Evolutionary conservation across 1,140 invertebrate genomes (phyloP).

Genomic region (Ceratina calcarata): DNA sequence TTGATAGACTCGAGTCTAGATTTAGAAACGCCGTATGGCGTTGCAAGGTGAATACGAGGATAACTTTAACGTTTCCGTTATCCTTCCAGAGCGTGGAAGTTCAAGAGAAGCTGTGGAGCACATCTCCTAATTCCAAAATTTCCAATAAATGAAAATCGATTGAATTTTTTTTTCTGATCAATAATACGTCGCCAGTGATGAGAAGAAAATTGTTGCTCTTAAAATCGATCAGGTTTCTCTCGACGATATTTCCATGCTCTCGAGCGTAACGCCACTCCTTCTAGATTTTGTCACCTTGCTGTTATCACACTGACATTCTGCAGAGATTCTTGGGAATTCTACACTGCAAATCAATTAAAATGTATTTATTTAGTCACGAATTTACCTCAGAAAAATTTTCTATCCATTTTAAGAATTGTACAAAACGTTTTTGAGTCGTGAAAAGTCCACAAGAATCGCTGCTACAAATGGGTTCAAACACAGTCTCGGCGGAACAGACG

Average conservation of each 20-base stretch:
- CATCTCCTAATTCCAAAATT: too few species aligned
- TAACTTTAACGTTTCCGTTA: neutral
- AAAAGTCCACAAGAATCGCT: neutral
- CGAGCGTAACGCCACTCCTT: neutral
- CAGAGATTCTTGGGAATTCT: slow-evolving; percentile 11
- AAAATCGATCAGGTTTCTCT: too few species aligned
- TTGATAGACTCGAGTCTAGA: slow-evolving; percentile 19
- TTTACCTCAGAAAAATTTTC: too few species aligned
- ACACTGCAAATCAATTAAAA: neutral
- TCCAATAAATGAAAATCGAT: too few species aligned
- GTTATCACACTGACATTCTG: neutral
- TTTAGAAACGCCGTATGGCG: slow-evolving; percentile 14
- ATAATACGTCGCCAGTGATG: too few species aligned
- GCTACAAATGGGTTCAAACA: neutral
- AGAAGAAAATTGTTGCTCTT: too few species aligned
- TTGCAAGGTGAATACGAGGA: neutral
- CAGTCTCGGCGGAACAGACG: neutral
- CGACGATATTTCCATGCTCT: neutral
- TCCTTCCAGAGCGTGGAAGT: neutral
- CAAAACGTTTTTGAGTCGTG: too few species aligned
- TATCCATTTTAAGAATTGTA: too few species aligned
- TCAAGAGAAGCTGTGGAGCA: too few species aligned
- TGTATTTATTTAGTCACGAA: too few species aligned
- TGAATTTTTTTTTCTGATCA: too few species aligned
- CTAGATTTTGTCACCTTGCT: neutral